Base-by-base conservation (phyloP, 2,797 vertebrate genomes). In the Urophycis tenuis region DNA sequence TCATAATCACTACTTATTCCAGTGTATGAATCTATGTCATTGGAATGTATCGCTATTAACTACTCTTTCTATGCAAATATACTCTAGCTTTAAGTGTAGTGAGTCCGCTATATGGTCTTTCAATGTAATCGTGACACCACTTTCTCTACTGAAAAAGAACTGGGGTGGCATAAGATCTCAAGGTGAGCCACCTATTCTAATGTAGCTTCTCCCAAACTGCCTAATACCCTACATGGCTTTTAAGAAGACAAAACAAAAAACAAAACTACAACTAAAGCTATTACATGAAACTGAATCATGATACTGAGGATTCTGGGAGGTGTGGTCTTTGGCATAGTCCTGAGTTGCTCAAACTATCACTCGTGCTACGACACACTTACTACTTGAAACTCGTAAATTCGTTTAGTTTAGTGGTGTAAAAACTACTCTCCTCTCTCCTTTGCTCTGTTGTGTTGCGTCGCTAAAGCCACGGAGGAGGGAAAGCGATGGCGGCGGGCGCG, bases 261-360 rank as follows among this genome's bases (percentile, higher is more conserved):
- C 4, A n/a, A n/a, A 60, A 60, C 53, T 60, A 60, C 53, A 60
- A 10, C 53, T 67, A 67, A 67, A 67, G 60, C 60, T 29, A 29
- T 67, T 11, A 67, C n/a, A 67, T 67, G 25, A 29, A 67, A 33
- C 69, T 17, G 4, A 32, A 22, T 71, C 72, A 31, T 84, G 74
- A 77, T 3, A 29, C 74, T 79, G 81, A 89, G 80, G 81, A 85
- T 82, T 89, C 71, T 88, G 82, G 83, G 74, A 88, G 79, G 77
- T 84, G 85, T 88, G 85, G 87, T 89, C 86, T 93, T 90, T 91
- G 90, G 89, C 88, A 79, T 72, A 85, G 72, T 91, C 91, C 91
- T 91, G 90, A 92, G 91, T 80, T 85, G 81, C 80, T 82, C 83
- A 78, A 81, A 74, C 73, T 70, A 75, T 76, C 79, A 75, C 60